These are phyloP conservation scores for Aurelia aurita DNA, from an alignment of 30 jellyfish, hydroid and myxozoan species.

Conservation along the genomic window DNA sequence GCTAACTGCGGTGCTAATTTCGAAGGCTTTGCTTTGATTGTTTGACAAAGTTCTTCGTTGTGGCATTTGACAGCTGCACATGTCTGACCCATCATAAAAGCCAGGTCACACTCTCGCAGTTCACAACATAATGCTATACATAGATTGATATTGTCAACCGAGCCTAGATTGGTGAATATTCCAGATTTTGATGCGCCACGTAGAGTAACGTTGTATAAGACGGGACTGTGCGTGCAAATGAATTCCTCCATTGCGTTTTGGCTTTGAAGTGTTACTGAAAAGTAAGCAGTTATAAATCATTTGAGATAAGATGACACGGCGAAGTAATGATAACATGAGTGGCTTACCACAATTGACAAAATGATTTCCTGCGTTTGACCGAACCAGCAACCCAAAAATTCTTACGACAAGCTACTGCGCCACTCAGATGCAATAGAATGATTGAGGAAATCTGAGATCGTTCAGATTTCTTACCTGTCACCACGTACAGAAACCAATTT, in stretches of 20 bases:
- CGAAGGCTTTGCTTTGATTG: constrained; percentile 91
- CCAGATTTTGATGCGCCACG: constrained; percentile 96
- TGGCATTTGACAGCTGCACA: constrained; percentile 93
- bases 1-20: constrained; percentile 86
- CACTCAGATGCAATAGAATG: no score
- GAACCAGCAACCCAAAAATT: no score
- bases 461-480: no score
- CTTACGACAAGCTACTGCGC: no score
- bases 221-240: constrained; percentile 97
- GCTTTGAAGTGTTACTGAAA: constrained; percentile 72
- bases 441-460: no score
- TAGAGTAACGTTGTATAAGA: constrained; percentile 89
- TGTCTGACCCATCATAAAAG: constrained; percentile 85
- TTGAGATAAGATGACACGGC: no score
- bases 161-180: constrained; percentile 85
- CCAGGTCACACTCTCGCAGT: constrained; percentile 86
- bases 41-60: constrained; percentile 93
- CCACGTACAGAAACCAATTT: no score
- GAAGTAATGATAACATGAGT: no score
- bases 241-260: constrained; percentile 71
- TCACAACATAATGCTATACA: constrained; percentile 95
- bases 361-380: no score
- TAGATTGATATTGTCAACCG: constrained; percentile 89
- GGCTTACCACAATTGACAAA: no score
- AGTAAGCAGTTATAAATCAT: no score